Percentiles rank a stretch among this genome's conserved stretches.
Evolutionary conservation across 2,113 vertebrate species (phyloP).

Genomic region (Psilopogon haemacephalus): DNA sequence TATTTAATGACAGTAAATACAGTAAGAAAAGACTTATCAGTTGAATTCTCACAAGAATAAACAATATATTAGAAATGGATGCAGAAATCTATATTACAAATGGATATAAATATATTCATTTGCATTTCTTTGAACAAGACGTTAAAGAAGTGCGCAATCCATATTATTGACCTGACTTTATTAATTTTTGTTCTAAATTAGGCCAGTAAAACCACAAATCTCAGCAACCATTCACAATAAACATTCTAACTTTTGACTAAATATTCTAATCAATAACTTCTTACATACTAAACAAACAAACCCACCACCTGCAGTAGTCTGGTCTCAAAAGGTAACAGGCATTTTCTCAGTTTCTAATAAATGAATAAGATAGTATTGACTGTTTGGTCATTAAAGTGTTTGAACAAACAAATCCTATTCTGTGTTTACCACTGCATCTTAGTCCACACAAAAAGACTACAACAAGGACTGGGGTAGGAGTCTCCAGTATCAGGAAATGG

Average conservation of each 20-base stretch:
- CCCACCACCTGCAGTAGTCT: neutral
- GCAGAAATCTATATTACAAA: slow-evolving; percentile 66
- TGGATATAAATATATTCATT: slow-evolving; percentile 65
- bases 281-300: slow-evolving; percentile 57
- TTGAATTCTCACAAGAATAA: slow-evolving; percentile 28
- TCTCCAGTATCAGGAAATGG: neutral
- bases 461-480: neutral
- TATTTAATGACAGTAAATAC: slow-evolving; percentile 44
- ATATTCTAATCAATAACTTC: slow-evolving; percentile 50
- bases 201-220: slow-evolving; percentile 51
- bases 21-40: slow-evolving; percentile 9
- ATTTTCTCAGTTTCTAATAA: slow-evolving; percentile 71
- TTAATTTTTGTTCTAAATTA: slow-evolving; percentile 73
- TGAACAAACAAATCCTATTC: slow-evolving; percentile 31
- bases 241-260: slow-evolving; percentile 55
- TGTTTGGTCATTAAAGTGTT: slow-evolving; percentile 35
- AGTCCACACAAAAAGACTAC: neutral
- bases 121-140: slow-evolving; percentile 69
- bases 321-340: slow-evolving; percentile 55
- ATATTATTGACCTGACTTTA: slow-evolving; percentile 75
- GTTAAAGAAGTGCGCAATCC: slow-evolving; percentile 69
- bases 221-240: slow-evolving; percentile 62
- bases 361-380: slow-evolving; percentile 53
- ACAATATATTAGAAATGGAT: slow-evolving; percentile 27
- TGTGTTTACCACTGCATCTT: slow-evolving; percentile 24